Evolutionary conservation across 2,888 invertebrate genomes (phyloP).

Genomic region (Therioaphis trifolii): DNA sequence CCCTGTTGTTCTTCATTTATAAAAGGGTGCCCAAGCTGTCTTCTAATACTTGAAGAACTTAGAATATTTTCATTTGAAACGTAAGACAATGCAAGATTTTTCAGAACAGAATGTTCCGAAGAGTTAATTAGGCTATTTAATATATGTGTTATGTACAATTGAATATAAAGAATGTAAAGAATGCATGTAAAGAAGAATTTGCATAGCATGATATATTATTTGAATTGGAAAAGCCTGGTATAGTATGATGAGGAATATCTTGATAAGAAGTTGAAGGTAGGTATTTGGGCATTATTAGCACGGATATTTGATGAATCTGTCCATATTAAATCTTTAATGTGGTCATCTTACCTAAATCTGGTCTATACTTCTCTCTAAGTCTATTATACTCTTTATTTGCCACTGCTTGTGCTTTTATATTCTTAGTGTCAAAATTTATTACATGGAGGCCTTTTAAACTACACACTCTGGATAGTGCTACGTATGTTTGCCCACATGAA

Average conservation of each 20-base stretch:
- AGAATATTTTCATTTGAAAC: too few species aligned
- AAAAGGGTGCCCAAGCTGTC: too few species aligned
- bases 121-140: too few species aligned
- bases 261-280: not conserved
- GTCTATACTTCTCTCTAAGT: not conserved
- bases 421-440: not conserved
- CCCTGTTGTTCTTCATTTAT: too few species aligned
- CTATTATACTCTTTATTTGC: slow-evolving; percentile 20
- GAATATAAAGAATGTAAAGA: too few species aligned
- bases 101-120: too few species aligned
- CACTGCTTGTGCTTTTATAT: not conserved
- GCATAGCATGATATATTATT: too few species aligned
- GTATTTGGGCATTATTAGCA: not conserved
- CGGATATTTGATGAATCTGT: not conserved
- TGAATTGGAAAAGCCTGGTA: too few species aligned
- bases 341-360: not conserved
- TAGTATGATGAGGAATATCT: not conserved
- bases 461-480: not conserved
- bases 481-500: slow-evolving; percentile 11
- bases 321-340: not conserved
- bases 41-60: too few species aligned
- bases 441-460: not conserved
- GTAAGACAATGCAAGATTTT: too few species aligned
- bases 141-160: too few species aligned
- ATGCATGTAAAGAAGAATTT: too few species aligned